These are phyloP conservation scores for Nomada fabriciana DNA, from an alignment of 2,888 invertebrate species.

Conservation along the genomic window DNA sequence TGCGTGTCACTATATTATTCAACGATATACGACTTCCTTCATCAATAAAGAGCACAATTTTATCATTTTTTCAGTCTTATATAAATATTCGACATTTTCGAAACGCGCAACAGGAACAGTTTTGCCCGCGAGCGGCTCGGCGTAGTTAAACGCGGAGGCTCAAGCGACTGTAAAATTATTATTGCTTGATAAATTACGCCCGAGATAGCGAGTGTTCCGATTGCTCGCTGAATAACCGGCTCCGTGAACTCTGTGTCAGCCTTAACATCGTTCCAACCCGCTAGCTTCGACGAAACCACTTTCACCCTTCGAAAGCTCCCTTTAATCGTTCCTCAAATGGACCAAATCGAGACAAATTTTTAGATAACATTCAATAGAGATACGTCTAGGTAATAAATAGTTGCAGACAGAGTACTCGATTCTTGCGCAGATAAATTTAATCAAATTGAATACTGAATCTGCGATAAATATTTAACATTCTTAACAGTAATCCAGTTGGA, in stretches of 20 bases:
- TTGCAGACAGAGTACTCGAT: neutral
- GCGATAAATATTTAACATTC: no score
- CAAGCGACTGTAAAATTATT: conserved; percentile 21
- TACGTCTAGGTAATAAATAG: neutral
- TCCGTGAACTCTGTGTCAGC: conserved; percentile 20
- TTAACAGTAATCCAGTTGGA: no score
- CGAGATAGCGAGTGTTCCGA: neutral
- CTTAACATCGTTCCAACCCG: conserved; percentile 42
- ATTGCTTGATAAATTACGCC: conserved; percentile 21
- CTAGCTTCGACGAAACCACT: conserved; percentile 36
- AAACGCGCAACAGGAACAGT: neutral
- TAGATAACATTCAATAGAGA: neutral
- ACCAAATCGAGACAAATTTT: neutral
- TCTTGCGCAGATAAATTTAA: no score
- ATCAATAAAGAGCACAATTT: no score
- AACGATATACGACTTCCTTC: no score
- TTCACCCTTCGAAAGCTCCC: conserved; percentile 37
- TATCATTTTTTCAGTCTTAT: no score
- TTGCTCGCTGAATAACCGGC: conserved; percentile 34
- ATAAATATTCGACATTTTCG: no score
- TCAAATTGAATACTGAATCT: no score
- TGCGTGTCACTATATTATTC: no score
- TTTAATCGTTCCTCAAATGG: conserved; percentile 9
- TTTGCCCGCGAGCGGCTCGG: neutral
- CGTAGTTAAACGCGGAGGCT: neutral